These are phyloP conservation scores for Xiphias gladius DNA, from an alignment of 2,113 vertebrate species.

Conservation along the genomic window DNA sequence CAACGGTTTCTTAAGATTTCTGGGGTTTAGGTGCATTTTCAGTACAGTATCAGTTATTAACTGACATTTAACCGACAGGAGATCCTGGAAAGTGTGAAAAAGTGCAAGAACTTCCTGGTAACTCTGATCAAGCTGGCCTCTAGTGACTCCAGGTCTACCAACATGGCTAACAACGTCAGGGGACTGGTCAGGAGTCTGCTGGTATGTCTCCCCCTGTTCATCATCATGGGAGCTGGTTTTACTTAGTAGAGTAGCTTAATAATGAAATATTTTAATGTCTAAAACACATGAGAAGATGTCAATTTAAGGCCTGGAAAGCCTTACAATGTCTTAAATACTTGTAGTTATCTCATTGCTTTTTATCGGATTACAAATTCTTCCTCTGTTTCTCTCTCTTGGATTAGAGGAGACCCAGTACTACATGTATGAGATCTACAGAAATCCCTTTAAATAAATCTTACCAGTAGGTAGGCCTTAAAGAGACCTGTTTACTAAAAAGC, in stretches of 20 bases:
- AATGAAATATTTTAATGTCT: neutral
- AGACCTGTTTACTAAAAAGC: too few species aligned
- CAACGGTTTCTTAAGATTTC: neutral
- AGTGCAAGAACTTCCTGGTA: constrained; percentile 97
- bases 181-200: constrained; percentile 90
- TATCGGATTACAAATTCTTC: too few species aligned
- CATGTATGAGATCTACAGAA: neutral
- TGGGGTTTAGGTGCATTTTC: neutral
- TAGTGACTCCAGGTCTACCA: constrained; percentile 88
- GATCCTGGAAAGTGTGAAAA: constrained; percentile 95
- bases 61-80: constrained; percentile 77
- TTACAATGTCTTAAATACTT: neutral
- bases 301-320: neutral
- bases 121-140: constrained; percentile 95
- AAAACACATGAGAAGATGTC: neutral
- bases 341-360: too few species aligned
- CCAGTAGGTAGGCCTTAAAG: neutral
- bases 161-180: constrained; percentile 93
- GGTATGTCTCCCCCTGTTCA: constrained; percentile 74
- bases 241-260: neutral
- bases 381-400: neutral
- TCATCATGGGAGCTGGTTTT: neutral
- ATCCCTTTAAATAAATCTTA: neutral
- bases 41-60: neutral
- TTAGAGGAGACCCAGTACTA: neutral